Base-by-base conservation (phyloP, 2,113 vertebrate genomes). In the Psettodes erumei region DNA sequence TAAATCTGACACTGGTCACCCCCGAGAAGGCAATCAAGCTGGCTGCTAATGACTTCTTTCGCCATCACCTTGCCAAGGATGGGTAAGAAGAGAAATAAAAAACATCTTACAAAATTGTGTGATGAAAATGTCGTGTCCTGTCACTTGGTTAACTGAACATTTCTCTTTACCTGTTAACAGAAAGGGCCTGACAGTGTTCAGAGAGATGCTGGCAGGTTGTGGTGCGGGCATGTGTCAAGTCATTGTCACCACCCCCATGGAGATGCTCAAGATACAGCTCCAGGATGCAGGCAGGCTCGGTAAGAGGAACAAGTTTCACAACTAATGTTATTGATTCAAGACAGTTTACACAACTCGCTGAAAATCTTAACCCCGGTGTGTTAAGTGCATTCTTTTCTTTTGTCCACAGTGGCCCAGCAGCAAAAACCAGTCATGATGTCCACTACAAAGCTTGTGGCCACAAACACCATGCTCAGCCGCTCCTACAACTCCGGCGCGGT, bases 201-300 rank as follows among this genome's bases (percentile, higher is more conserved):
- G 90, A 90, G 95, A 96, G 83, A 96, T 96, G 95, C 67, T 96
- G 86, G 93, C 95, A 19, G 95, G 95, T 1, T 95, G 95, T 76
- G 94, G 93, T 61, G 95, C 95, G 0, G 95, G 95, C 71, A 94
- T 93, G 86, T 95, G 94, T 48, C 95, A 95, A 65, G 95, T 95
- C 12, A 50, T 96, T 55, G 56, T 96, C 58, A 96, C 95, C 23
- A 95, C 95, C 19, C 95, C 95, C 6, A 96, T 95, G 95, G 95
- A 96, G 72, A 96, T 96, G 95, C 93, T 96, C 5, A 96, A 96
- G 88, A 96, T 96, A 47, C 95, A 95, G 82, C 81, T 96, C 0
- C 95, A 96, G 79, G 95, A 96, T 69, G 95, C 95, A 11, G 95
- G 95, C 40, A 90, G 95, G 83, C 61, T 96, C 4, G 90, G 95